Evolutionary conservation across 2,888 invertebrate species (phyloP).

Genomic region (Linnaemya vulpina): DNA sequence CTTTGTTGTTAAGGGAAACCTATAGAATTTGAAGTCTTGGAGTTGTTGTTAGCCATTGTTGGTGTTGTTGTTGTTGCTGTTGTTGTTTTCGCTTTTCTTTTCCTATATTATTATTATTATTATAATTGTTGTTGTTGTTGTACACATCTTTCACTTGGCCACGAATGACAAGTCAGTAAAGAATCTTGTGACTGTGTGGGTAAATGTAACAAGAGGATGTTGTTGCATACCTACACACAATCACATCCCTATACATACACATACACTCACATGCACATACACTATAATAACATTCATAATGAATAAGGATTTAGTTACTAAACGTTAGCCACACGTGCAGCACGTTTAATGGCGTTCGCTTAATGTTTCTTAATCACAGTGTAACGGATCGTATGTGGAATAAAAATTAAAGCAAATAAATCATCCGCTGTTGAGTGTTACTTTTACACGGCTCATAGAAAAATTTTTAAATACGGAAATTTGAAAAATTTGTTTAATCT

Average conservation of each 20-base stretch:
- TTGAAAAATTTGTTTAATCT: background rate
- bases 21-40: constrained; percentile 44
- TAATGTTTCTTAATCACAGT: constrained; percentile 7
- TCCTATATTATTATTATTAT: too few relatives aligned
- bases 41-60: constrained; percentile 36
- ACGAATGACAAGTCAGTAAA: constrained; percentile 62
- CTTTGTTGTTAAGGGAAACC: constrained; percentile 60
- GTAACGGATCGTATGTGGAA: constrained; percentile 61
- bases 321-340: constrained; percentile 80
- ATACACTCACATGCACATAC: background rate
- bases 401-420: constrained; percentile 34
- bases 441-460: constrained; percentile 6
- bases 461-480: background rate
- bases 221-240: constrained; percentile 47
- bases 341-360: constrained; percentile 73
- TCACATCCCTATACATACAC: constrained; percentile 8
- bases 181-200: constrained; percentile 43
- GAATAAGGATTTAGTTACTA: constrained; percentile 77
- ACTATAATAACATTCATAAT: constrained; percentile 49
- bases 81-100: constrained; percentile 47
- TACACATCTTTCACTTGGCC: constrained; percentile 54
- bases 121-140: constrained; percentile 40
- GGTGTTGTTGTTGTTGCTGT: constrained; percentile 47
- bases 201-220: constrained; percentile 52
- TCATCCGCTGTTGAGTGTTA: constrained; percentile 47